These are phyloP conservation scores for Porites evermanni DNA, from an alignment of 92 coral and sea anemone species.

Conservation along the genomic window DNA sequence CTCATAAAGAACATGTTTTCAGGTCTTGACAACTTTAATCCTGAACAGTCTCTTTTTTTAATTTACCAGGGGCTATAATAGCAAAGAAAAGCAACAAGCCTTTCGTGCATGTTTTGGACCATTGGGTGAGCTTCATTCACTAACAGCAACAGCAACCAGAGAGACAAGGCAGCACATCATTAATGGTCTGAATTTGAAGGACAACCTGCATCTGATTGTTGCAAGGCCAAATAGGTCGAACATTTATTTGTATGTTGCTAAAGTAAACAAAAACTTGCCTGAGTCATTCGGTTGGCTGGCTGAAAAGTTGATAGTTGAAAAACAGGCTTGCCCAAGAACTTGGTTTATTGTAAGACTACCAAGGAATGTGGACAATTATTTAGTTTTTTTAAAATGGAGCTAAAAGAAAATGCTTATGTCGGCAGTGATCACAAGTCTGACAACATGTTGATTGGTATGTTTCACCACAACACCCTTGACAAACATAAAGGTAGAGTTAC, in stretches of 20 bases:
- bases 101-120: conserved; percentile 54
- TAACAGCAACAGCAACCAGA: conserved; percentile 64
- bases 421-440: conserved; percentile 10
- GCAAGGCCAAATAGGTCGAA: conserved; percentile 11
- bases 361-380: conserved; percentile 72
- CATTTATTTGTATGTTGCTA: conserved; percentile 40
- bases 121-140: conserved; percentile 55
- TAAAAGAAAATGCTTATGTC: conserved; percentile 37
- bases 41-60: not conserved
- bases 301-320: conserved; percentile 22
- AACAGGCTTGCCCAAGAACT: conserved; percentile 32
- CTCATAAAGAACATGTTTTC: conserved; percentile 8
- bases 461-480: conserved; percentile 51
- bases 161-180: conserved; percentile 18
- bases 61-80: conserved; percentile 52
- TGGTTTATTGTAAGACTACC: conserved; percentile 63
- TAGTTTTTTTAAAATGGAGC: conserved; percentile 38
- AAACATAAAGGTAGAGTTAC: conserved; percentile 39
- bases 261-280: not conserved
- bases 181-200: conserved; percentile 35
- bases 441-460: conserved; percentile 48
- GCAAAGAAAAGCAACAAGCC: conserved; percentile 49
- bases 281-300: conserved; percentile 54
- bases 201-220: conserved; percentile 2
- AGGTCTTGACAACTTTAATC: conserved; percentile 6